phyloP scores from a whole-genome alignment of 2,797 vertebrate genomes.

The Pangasius djambal region DNA sequence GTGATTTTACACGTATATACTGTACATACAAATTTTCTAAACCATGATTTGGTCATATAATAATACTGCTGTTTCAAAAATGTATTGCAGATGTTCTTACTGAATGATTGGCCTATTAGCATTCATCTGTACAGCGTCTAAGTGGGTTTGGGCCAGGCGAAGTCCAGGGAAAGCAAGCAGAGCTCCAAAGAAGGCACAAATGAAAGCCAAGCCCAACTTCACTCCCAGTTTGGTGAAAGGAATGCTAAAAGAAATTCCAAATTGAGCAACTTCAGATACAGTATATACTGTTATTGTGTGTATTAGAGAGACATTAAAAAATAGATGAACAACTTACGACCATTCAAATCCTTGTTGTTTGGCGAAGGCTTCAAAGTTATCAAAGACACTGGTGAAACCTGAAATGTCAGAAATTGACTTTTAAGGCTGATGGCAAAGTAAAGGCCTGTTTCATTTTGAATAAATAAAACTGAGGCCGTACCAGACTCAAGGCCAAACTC shows the following conservation, averaged over 20 bases:
- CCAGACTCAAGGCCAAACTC: conserved; percentile 93
- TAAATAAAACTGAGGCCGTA: conserved; percentile 53
- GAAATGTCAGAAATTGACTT: conserved; percentile 27
- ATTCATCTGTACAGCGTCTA: conserved; percentile 85
- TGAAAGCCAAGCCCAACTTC: conserved; percentile 83
- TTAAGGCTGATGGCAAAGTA: background rate
- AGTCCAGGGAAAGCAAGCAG: conserved; percentile 93
- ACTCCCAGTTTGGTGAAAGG: conserved; percentile 84
- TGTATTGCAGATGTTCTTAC: conserved; percentile 66
- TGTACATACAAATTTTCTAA: background rate
- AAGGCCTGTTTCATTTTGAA: background rate
- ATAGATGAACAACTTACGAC: conserved; percentile 82
- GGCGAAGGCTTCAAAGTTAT: conserved; percentile 83
- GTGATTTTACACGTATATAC: background rate
- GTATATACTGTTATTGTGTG: background rate
- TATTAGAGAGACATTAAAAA: background rate
- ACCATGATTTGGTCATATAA: background rate
- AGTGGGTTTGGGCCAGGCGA: conserved; percentile 92
- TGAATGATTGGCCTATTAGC: conserved; percentile 82
- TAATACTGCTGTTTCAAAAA: background rate
- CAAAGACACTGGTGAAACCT: conserved; percentile 76
- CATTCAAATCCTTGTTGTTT: conserved; percentile 86
- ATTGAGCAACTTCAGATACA: background rate
- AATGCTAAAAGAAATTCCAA: conserved; percentile 69
- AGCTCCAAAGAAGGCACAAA: conserved; percentile 86